Percentiles rank a stretch among this genome's conserved stretches.
These are phyloP conservation scores for Diorhabda carinulata DNA, from an alignment of 1,140 invertebrate genomes.

Conservation along the genomic window DNA sequence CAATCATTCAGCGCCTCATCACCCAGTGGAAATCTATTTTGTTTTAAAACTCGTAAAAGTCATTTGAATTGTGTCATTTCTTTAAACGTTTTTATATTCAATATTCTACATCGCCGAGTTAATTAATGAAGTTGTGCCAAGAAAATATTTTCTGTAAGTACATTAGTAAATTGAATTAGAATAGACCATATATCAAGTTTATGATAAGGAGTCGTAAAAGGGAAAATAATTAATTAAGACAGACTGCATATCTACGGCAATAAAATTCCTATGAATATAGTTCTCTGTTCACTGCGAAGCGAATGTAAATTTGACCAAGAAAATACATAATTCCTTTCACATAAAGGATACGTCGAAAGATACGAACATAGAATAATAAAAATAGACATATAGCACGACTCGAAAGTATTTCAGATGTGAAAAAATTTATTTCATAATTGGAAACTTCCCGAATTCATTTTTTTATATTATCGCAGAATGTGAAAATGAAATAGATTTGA, in stretches of 20 bases:
- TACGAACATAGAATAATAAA: neutral
- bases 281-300: neutral
- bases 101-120: neutral
- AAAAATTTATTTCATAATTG: neutral
- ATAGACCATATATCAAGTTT: constrained; percentile 1
- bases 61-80: no score
- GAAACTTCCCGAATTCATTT: no score
- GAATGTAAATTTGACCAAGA: constrained; percentile 18
- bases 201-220: neutral
- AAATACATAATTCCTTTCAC: constrained; percentile 4
- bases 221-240: constrained; percentile 3
- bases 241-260: constrained; percentile 1
- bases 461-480: no score
- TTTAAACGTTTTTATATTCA: neutral
- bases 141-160: neutral
- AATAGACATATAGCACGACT: neutral
- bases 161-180: constrained; percentile 3
- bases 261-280: constrained; percentile 4
- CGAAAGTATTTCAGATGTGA: neutral
- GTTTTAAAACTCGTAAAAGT: no score
- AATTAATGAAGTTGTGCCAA: neutral
- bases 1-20: no score
- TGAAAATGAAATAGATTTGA: no score
- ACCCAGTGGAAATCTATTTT: no score
- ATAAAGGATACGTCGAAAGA: neutral